Evolutionary conservation across 1,140 invertebrate species (phyloP).

Genomic region (Caenorhabditis elegans): WBcel235 BX284602.5:5601001-5601500

Average conservation of each 20-base stretch:
- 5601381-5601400: neutral
- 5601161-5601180: neutral
- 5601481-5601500: neutral
- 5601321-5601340: neutral
- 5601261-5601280: neutral
- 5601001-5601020: neutral
- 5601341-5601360: neutral
- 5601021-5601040: neutral
- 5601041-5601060: neutral
- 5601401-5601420: neutral
- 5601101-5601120: neutral
- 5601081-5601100: neutral
- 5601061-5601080: neutral
- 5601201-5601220: neutral
- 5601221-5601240: neutral
- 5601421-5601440: neutral
- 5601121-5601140: neutral
- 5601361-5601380: neutral
- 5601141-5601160: too few relatives aligned
- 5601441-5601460: neutral
- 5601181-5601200: neutral
- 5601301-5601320: neutral
- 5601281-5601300: neutral
- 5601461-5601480: neutral
- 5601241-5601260: neutral